Base-by-base conservation (phyloP, 2,888 invertebrate species). In the Podabrus alpinus region DNA sequence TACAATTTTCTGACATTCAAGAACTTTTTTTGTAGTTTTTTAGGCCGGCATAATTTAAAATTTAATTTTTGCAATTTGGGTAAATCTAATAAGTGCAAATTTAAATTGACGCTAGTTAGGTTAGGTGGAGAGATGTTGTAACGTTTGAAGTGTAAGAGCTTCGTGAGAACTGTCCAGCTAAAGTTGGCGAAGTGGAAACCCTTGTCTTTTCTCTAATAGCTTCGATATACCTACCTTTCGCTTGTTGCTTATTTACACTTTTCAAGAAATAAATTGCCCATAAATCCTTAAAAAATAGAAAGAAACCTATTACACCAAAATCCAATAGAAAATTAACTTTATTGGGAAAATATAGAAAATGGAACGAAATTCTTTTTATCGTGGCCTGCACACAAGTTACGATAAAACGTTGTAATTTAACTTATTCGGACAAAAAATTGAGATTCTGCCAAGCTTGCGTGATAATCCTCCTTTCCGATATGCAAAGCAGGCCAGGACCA, bases 191-290 rank as follows among this genome's bases (percentile, higher is more conserved):
- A 79, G 79, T 79, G 79, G 79, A 79, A 79, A 79, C 73, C 74
- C 79, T 79, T 79, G 79, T 79, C 77, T 73, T 74, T 69, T 71
- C 66, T 70, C 75, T 78, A 79, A 78, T 78, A 78, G 78, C 76
- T 66, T 76, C 74, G 71, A 71, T 74, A 69, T 74, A 77, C 77
- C 72, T 72, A 75, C 15, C 66, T 69, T 69, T 75, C 67, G 75
- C 66, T 68, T 60, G 29, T 74, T 68, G 62, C 75, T 72, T 75
- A 72, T 69, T 71, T 45, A 45, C 45, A 45, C 68, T 67, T 19
- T 60, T 61, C 66, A 62, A 74, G 74, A 74, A 74, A 74, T 74
- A 64, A 71, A 74, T 74, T 74, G 67, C 59, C 71, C 59, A 59
- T 64, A 71, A 74, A 74, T 74, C 71, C 71, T 29, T 19, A n/a